These are phyloP conservation scores for Episyrphus balteatus DNA, from an alignment of 1,140 invertebrate species.

Conservation along the genomic window DNA sequence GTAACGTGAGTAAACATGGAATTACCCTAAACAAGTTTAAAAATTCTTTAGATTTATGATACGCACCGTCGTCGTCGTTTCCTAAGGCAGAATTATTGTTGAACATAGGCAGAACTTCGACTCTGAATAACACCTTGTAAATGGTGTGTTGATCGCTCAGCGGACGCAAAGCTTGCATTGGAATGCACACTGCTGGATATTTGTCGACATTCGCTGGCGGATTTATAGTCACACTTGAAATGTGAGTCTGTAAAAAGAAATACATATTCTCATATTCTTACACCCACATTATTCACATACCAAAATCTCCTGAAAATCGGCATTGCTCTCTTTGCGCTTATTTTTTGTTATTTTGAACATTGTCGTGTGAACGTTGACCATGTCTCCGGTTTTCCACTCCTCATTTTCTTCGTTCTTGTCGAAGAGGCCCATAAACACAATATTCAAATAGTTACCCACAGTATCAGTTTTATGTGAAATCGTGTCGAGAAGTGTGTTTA, in stretches of 20 bases:
- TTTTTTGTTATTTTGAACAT: conserved; percentile 85
- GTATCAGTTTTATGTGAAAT: conserved; percentile 45
- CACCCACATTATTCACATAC: conserved; percentile 2
- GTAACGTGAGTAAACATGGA: no score
- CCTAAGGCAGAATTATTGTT: conserved; percentile 38
- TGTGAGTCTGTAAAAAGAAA: conserved; percentile 45
- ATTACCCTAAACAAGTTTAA: no score
- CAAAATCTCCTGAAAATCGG: conserved; percentile 58
- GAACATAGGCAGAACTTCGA: conserved; percentile 45
- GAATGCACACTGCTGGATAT: conserved; percentile 69
- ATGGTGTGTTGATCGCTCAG: conserved; percentile 71
- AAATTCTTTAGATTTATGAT: no score
- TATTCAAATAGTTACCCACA: conserved; percentile 65
- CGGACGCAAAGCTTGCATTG: conserved; percentile 71
- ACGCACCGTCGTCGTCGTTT: conserved; percentile 38
- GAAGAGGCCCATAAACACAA: conserved; percentile 78
- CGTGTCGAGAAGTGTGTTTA: conserved; percentile 59
- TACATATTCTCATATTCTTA: background rate
- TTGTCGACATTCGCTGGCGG: conserved; percentile 61
- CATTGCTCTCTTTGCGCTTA: conserved; percentile 82
- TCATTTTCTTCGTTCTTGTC: conserved; percentile 45
- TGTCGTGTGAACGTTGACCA: conserved; percentile 74
- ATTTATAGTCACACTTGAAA: conserved; percentile 69
- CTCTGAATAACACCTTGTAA: conserved; percentile 74
- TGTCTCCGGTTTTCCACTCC: conserved; percentile 36